Percentiles rank a stretch among this genome's conserved stretches.
Evolutionary conservation across 2,888 invertebrate species (phyloP).

Genomic region (Zaprionus bogoriensis): DNA sequence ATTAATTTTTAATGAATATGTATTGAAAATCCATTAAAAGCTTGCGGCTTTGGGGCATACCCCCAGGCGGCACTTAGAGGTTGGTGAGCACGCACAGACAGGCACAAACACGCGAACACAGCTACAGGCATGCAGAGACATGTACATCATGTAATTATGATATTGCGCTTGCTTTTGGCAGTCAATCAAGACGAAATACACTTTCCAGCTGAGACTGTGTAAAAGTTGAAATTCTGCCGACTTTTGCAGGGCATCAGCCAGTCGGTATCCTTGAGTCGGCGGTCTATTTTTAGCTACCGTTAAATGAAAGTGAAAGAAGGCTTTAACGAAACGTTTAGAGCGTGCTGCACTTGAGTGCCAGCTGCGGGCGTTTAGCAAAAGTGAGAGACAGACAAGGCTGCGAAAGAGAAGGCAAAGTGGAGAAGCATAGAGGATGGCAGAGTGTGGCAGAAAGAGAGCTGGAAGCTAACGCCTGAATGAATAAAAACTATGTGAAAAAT

Average conservation of each 20-base stretch:
- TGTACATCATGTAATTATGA: conserved; percentile 1
- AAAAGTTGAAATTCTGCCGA: too few relatives aligned
- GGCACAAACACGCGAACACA: not conserved
- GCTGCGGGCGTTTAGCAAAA: conserved; percentile 10
- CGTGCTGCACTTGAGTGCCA: conserved; percentile 32
- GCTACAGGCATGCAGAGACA: not conserved
- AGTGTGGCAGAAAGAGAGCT: not conserved
- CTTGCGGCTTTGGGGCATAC: conserved; percentile 29
- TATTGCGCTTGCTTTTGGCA: not conserved
- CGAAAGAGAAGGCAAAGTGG: not conserved
- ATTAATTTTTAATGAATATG: conserved; percentile 72
- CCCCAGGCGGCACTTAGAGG: not conserved
- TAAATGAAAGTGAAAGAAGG: conserved; percentile 5
- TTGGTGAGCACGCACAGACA: not conserved
- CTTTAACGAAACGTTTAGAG: conserved; percentile 13
- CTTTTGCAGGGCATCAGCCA: not conserved
- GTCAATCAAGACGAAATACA: not conserved
- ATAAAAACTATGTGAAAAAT: conserved; percentile 8
- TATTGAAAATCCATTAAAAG: conserved; percentile 67
- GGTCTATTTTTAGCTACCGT: not conserved
- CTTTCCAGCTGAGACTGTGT: not conserved
- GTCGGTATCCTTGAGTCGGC: too few relatives aligned
- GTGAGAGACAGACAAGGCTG: not conserved
- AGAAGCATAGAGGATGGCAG: not conserved
- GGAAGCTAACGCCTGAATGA: conserved; percentile 7